Percentiles rank a stretch among this genome's conserved stretches.
These are phyloP conservation scores for Zosterops hypoxanthus DNA, from an alignment of 2,113 vertebrate genomes.

Conservation along the genomic window DNA sequence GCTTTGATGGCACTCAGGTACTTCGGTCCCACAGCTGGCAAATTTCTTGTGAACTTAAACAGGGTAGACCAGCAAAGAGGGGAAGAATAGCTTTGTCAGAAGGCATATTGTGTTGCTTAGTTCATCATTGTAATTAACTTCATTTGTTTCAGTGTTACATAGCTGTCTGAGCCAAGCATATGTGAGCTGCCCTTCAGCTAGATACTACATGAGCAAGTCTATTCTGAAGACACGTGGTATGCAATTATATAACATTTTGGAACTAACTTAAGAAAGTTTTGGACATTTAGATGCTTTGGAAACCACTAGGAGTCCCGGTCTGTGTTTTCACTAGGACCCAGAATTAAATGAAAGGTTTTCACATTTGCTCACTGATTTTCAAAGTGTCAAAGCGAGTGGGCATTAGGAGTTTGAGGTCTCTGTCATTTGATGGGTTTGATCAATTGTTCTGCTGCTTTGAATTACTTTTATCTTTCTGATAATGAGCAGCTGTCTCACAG, in stretches of 20 bases:
- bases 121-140: neutral
- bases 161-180: neutral
- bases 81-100: slow-evolving; percentile 40
- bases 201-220: neutral
- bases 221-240: neutral
- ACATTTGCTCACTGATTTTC: neutral
- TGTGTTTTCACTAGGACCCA: neutral
- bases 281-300: neutral
- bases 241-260: neutral
- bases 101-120: slow-evolving; percentile 23
- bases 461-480: neutral
- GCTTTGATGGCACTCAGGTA: neutral
- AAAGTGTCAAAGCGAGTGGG: rapidly evolving
- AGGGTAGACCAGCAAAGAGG: neutral
- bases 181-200: neutral
- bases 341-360: neutral
- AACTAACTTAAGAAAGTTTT: neutral
- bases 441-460: neutral
- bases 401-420: neutral
- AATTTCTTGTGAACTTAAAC: slow-evolving; percentile 4
- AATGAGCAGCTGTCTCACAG: neutral
- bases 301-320: neutral
- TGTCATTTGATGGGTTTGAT: neutral
- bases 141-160: neutral
- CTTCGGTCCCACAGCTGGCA: neutral